phyloP scores from a whole-genome alignment of 1,140 invertebrate species.

The Drosophila mauritiana region DNA sequence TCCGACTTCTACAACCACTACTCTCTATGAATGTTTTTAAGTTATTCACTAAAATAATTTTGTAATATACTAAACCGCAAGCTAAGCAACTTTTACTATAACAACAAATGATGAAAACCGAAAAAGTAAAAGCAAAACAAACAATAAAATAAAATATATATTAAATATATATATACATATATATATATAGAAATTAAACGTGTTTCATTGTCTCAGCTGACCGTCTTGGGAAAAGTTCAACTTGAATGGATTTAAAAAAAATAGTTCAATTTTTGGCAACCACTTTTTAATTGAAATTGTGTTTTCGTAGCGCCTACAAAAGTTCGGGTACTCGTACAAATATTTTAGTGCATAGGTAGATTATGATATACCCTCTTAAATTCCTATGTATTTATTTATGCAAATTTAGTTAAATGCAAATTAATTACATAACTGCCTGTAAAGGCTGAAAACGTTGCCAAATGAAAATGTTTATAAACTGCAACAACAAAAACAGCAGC shows the following conservation, averaged over 20 bases:
- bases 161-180: conserved; percentile 43
- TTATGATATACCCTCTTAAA: conserved; percentile 55
- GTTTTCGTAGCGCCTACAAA: neutral
- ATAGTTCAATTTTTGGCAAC: neutral
- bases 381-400: conserved; percentile 76
- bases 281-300: conserved; percentile 6
- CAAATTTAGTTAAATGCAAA: conserved; percentile 82
- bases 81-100: conserved; percentile 70
- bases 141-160: conserved; percentile 57
- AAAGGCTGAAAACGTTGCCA: conserved; percentile 68
- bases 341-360: conserved; percentile 21
- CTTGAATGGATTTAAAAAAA: neutral
- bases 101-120: conserved; percentile 34
- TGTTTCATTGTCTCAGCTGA: conserved; percentile 21
- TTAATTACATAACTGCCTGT: conserved; percentile 73
- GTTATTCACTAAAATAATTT: conserved; percentile 73
- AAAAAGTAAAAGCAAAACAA: conserved; percentile 42
- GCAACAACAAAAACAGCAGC: conserved; percentile 41
- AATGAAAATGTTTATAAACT: conserved; percentile 74
- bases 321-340: neutral
- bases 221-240: neutral
- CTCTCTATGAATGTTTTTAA: conserved; percentile 62
- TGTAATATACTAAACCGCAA: conserved; percentile 78
- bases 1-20: conserved; percentile 62
- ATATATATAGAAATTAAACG: conserved; percentile 25